Percentiles rank a stretch among this genome's conserved stretches.
These are phyloP conservation scores for Gulo gulo DNA, from an alignment of 2,113 vertebrate genomes.

Conservation along the genomic window DNA sequence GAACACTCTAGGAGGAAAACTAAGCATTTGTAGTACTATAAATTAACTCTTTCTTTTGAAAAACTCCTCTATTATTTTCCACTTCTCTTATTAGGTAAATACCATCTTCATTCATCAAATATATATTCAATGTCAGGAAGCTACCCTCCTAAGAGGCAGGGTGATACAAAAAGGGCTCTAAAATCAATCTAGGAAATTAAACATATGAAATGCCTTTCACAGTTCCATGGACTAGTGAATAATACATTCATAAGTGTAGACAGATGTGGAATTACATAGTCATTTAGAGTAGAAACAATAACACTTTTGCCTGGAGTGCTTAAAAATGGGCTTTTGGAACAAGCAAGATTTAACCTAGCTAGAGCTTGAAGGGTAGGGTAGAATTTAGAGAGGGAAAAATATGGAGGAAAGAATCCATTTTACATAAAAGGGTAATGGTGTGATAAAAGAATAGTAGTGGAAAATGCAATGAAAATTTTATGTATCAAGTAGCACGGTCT, in stretches of 20 bases:
- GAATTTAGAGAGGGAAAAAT: background rate
- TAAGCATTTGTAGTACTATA: background rate
- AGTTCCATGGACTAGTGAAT: constrained; percentile 23
- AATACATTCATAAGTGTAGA: constrained; percentile 21
- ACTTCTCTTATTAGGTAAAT: background rate
- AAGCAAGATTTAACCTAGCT: constrained; percentile 1
- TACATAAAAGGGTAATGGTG: constrained; percentile 33
- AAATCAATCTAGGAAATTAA: constrained; percentile 42
- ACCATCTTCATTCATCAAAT: background rate
- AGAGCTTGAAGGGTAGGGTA: constrained; percentile 20
- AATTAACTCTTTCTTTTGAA: background rate
- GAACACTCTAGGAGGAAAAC: background rate
- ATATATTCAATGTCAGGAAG: background rate
- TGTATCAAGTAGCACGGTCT: background rate
- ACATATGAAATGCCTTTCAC: background rate
- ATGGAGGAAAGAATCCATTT: background rate
- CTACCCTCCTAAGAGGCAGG: background rate
- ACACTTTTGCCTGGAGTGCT: constrained; percentile 42
- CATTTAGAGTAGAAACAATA: constrained; percentile 40
- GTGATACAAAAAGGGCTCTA: background rate
- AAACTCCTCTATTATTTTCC: background rate
- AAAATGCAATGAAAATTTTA: background rate
- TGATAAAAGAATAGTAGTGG: background rate
- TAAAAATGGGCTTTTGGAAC: constrained; percentile 46
- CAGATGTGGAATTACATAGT: constrained; percentile 46